These are phyloP conservation scores for Drosophila fuyamai DNA, from an alignment of 1,140 invertebrate species.

Conservation along the genomic window DNA sequence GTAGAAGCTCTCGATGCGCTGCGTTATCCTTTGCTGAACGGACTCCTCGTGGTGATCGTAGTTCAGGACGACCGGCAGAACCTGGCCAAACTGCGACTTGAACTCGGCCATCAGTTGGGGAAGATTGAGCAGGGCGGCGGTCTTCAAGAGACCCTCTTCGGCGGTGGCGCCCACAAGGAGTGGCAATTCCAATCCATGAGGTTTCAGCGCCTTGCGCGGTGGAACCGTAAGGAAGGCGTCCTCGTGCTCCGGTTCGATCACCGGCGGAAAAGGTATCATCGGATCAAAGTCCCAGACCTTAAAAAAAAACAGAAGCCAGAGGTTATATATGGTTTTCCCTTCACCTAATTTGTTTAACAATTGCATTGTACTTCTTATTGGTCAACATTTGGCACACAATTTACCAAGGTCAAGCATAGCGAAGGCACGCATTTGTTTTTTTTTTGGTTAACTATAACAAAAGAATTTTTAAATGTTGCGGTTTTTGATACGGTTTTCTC, in stretches of 20 bases:
- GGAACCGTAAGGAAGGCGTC: slow-evolving; percentile 88
- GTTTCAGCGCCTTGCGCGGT: slow-evolving; percentile 85
- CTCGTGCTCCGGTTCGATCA: slow-evolving; percentile 87
- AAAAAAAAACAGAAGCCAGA: not conserved
- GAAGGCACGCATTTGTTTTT: not conserved
- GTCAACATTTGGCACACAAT: not conserved
- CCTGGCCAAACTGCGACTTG: slow-evolving; percentile 86
- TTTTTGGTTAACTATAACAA: slow-evolving; percentile 2
- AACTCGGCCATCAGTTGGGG: slow-evolving; percentile 85
- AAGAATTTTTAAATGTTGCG: not conserved
- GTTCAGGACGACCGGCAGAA: slow-evolving; percentile 87
- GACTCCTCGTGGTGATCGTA: slow-evolving; percentile 87
- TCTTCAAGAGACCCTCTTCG: slow-evolving; percentile 89
- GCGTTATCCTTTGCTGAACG: slow-evolving; percentile 85
- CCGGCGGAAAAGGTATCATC: slow-evolving; percentile 90
- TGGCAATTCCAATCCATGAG: slow-evolving; percentile 86
- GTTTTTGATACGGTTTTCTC: too few relatives aligned
- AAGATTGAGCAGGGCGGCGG: slow-evolving; percentile 85
- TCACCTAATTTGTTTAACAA: slow-evolving; percentile 13
- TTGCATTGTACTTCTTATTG: not conserved
- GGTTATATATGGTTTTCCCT: not conserved
- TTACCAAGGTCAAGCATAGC: not conserved
- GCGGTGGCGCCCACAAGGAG: slow-evolving; percentile 89
- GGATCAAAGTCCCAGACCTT: slow-evolving; percentile 90
- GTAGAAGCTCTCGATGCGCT: slow-evolving; percentile 87